Evolutionary conservation across 2,888 invertebrate genomes (phyloP), one percentile per base, ranked within the genome.

Genomic region (Vesta saturnalis): DNA sequence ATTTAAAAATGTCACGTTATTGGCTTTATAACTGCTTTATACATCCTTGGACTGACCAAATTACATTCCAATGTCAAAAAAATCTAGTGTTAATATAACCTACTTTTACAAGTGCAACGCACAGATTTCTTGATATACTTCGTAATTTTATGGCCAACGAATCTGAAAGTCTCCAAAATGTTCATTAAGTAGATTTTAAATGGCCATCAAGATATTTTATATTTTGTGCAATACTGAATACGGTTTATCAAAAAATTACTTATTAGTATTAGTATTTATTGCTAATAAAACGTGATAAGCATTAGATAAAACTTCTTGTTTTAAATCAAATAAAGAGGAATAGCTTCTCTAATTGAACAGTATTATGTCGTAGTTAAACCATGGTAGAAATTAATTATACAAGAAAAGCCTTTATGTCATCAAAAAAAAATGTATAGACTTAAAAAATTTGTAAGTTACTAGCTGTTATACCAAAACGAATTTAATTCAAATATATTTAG

Each of bases 281-380:
- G 21, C 52, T 52, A 52, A 15, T 52, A 21, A 52, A 52, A 19
- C 52, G 52, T 52, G 52, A 52, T 52, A 52, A 52, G 52, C 52
- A 52, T 52, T 52, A 19, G 18, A 43, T 47, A 15, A 47, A 16
- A 52, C 19, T 19, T 6, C 19, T 52, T n/a, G n/a, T 19, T 19
- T 52, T 52, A 52, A 19, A 21, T 52, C 19, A 19, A 52, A 19
- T 14, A 43, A 43, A 52, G 16, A 16, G 8, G 6, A 15, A 18
- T 52, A 52, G 52, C 52, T 52, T 52, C 18, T 52, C 16, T 19
- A 52, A 52, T 12, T 18, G 12, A 18, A 35, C 68, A 68, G 64
- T 64, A 68, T 64, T 68, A 64, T 68, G 56, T 39, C 35, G 64
- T 68, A 68, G 68, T 68, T 55, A 39, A 14, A 49, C 55, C 46